phyloP scores from a whole-genome alignment of 2,797 vertebrate genomes.

The Pipistrellus pipistrellus region DNA sequence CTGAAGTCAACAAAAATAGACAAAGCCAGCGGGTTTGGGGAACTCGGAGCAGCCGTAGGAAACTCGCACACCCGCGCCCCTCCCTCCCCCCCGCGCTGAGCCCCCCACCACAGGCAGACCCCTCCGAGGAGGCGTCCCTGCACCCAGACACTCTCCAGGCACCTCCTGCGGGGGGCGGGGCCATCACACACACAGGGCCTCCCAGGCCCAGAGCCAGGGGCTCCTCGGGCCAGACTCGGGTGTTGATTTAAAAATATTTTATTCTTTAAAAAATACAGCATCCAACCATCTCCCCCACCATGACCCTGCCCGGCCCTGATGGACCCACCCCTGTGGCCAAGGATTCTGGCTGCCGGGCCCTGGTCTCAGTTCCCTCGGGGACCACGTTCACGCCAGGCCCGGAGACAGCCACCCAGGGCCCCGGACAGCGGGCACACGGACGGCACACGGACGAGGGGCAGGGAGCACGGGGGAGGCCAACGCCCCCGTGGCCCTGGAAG shows the following conservation, averaged over 20 bases:
- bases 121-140: background rate
- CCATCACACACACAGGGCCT: background rate
- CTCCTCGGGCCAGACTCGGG: background rate
- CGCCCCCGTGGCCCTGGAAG: slow-evolving; percentile 67
- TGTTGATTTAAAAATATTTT: slow-evolving; percentile 92
- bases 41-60: background rate
- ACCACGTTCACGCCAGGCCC: slow-evolving; percentile 5
- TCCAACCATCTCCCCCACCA: slow-evolving; percentile 86
- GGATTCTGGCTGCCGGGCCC: background rate
- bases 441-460: background rate
- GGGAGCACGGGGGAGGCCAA: slow-evolving; percentile 28
- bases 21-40: background rate
- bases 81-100: accelerated
- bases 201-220: background rate
- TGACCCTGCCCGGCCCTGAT: slow-evolving; percentile 8
- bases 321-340: slow-evolving; percentile 1
- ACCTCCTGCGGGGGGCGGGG: too few relatives aligned
- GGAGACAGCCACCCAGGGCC: background rate
- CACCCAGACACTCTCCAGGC: background rate
- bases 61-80: background rate
- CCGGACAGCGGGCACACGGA: background rate
- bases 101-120: background rate
- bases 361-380: slow-evolving; percentile 10
- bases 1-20: too few relatives aligned
- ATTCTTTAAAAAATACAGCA: slow-evolving; percentile 93